Evolutionary conservation across 2,113 vertebrate genomes (phyloP), one percentile per base, ranked within the genome.

Genomic region (Hippocampus barbouri): DNA sequence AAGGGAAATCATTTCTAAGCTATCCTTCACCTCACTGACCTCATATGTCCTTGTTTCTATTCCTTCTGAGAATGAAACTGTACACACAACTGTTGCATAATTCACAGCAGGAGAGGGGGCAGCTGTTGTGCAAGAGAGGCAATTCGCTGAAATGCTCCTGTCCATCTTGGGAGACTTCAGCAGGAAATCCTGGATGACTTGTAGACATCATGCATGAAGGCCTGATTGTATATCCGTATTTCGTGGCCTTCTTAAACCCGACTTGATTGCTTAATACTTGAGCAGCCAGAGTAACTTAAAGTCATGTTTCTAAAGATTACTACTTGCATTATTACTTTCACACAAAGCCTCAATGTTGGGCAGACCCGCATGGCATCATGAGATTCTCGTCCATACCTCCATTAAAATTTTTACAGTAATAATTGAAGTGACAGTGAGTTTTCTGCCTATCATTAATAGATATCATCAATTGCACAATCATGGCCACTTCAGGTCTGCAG

Each of bases 81-180:
- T 79, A 76, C 83, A 76, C 79, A 73, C 75, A 61, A 18, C 76
- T 76, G 77, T 80, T 87, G 86, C 83, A 85, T 87, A 86, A 88
- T 89, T 85, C 80, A 80, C 75, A 76, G 67, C 71, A 63, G 70
- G 78, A 66, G 53, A 62, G 54, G 77, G 75, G 63, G 10, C 79
- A 79, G 84, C 81, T 85, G 83, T 49, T 81, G 51, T 60, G 47
- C 62, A 66, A 78, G 75, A 78, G 65, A 68, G 76, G 47, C 75
- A 86, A 65, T 79, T 79, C 76, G 81, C 74, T 40, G 62, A 84
- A 71, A 68, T 41, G 70, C 80, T 72, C 66, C 69, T 10, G 27
- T 77, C 69, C 65, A 83, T 84, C 76, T 67, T 60, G 56, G 66
- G 75, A 80, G 72, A 69, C 73, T 82, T 47, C 73, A 80, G 81